phyloP scores from a whole-genome alignment of 1,140 invertebrate genomes.

The Aethina tumida region DNA sequence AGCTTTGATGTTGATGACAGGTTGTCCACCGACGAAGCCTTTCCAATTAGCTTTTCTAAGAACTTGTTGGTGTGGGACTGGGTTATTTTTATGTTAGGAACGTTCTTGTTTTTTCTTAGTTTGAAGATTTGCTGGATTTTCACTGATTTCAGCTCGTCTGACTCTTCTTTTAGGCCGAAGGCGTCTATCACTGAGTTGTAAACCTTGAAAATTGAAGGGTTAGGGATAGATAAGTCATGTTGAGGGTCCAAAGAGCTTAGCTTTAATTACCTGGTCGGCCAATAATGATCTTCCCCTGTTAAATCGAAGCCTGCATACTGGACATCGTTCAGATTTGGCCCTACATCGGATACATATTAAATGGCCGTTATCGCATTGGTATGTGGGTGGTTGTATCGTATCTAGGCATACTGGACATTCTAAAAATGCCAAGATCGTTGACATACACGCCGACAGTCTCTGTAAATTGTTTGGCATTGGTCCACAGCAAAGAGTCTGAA shows the following conservation, averaged over 20 bases:
- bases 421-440: slow-evolving; percentile 41
- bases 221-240: slow-evolving; percentile 22
- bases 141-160: slow-evolving; percentile 18
- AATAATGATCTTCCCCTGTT: slow-evolving; percentile 44
- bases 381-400: slow-evolving; percentile 48
- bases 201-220: slow-evolving; percentile 30
- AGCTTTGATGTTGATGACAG: slow-evolving; percentile 20
- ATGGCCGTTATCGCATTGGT: slow-evolving; percentile 58
- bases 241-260: neutral
- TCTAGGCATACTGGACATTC: slow-evolving; percentile 55
- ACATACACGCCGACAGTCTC: slow-evolving; percentile 39
- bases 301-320: slow-evolving; percentile 46
- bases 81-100: slow-evolving; percentile 29
- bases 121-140: slow-evolving; percentile 29
- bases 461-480: slow-evolving; percentile 43
- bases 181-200: slow-evolving; percentile 39
- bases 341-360: slow-evolving; percentile 51
- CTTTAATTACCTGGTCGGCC: slow-evolving; percentile 40
- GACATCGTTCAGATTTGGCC: slow-evolving; percentile 46
- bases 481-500: slow-evolving; percentile 40
- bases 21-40: slow-evolving; percentile 36
- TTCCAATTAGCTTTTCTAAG: slow-evolving; percentile 35
- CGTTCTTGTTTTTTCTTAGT: slow-evolving; percentile 23
- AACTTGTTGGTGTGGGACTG: slow-evolving; percentile 35
- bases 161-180: slow-evolving; percentile 36